Conservation (phyloP, 2,888 invertebrate genomes). For the Drosophila maculinotata region DNA sequence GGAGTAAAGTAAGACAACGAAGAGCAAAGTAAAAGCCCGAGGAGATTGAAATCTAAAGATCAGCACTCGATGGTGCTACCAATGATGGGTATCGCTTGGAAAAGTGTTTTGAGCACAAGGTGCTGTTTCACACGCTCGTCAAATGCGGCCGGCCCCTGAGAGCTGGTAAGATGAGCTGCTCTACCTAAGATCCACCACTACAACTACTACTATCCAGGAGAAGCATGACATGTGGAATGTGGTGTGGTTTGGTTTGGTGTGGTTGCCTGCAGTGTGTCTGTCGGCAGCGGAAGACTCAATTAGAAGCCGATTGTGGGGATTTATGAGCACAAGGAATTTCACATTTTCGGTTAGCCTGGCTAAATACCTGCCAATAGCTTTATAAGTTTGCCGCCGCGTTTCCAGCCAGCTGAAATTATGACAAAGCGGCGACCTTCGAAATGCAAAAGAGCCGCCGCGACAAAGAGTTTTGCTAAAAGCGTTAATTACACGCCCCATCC, state of each 20-base stretch:
- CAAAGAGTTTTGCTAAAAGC: slow-evolving; percentile 82
- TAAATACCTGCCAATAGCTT: slow-evolving; percentile 79
- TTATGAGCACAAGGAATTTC: slow-evolving; percentile 77
- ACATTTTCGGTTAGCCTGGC: slow-evolving; percentile 45
- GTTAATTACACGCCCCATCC: slow-evolving; percentile 79
- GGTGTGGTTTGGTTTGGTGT: slow-evolving; percentile 8
- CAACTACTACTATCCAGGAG: too few relatives aligned
- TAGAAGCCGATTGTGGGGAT: slow-evolving; percentile 68
- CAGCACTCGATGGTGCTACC: slow-evolving; percentile 53
- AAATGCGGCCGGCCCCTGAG: slow-evolving; percentile 50
- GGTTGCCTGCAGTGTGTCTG: slow-evolving; percentile 30
- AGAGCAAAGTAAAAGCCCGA: slow-evolving; percentile 57
- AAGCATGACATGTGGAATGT: slow-evolving; percentile 73
- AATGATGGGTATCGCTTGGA: slow-evolving; percentile 65
- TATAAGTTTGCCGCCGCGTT: slow-evolving; percentile 61
- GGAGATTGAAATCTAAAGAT: slow-evolving; percentile 48
- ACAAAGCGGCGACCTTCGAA: slow-evolving; percentile 76
- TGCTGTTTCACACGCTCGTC: slow-evolving; percentile 80
- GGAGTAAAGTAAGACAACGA: slow-evolving; percentile 51
- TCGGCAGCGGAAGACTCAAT: slow-evolving; percentile 77
- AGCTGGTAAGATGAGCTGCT: slow-evolving; percentile 56
- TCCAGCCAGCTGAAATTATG: slow-evolving; percentile 51
- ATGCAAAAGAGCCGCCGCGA: slow-evolving; percentile 70
- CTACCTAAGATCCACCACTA: slow-evolving; percentile 19
- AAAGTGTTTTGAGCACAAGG: slow-evolving; percentile 59